A percentile compares a stretch with the other conserved stretches of the same genome.
phyloP scores from a whole-genome alignment of 2,888 invertebrate species.

The Leptopilina drosophilae region DNA sequence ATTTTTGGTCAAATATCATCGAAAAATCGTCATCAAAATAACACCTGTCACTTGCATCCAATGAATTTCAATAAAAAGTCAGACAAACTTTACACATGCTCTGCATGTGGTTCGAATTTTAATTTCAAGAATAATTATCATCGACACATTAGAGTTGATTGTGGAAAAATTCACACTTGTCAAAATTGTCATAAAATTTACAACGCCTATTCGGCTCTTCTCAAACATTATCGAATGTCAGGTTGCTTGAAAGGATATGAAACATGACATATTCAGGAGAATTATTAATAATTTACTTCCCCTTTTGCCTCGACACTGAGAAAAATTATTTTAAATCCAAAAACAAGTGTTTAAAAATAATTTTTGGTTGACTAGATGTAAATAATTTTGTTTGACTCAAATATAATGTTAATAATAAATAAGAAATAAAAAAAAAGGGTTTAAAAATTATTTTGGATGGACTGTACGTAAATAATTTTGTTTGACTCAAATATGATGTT shows the following conservation, averaged over 20 bases:
- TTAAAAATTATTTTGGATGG: too few relatives aligned
- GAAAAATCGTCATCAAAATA: slow-evolving; percentile 10
- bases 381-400: too few relatives aligned
- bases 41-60: background rate
- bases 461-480: too few relatives aligned
- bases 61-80: background rate
- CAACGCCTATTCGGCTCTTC: background rate
- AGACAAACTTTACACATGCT: background rate
- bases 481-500: too few relatives aligned
- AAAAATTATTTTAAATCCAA: too few relatives aligned
- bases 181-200: slow-evolving; percentile 11
- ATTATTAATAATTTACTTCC: too few relatives aligned
- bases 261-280: too few relatives aligned
- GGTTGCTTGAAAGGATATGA: background rate
- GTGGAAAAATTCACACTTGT: slow-evolving; percentile 12
- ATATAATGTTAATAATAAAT: too few relatives aligned
- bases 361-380: too few relatives aligned
- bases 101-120: background rate
- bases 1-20: background rate
- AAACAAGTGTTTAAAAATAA: too few relatives aligned
- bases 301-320: too few relatives aligned
- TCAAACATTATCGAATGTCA: background rate
- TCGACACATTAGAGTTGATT: background rate
- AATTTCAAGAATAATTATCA: background rate
- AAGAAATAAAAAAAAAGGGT: too few relatives aligned